These are phyloP conservation scores for Spinus pinus DNA, from an alignment of 2,797 vertebrate species.

Conservation along the genomic window DNA sequence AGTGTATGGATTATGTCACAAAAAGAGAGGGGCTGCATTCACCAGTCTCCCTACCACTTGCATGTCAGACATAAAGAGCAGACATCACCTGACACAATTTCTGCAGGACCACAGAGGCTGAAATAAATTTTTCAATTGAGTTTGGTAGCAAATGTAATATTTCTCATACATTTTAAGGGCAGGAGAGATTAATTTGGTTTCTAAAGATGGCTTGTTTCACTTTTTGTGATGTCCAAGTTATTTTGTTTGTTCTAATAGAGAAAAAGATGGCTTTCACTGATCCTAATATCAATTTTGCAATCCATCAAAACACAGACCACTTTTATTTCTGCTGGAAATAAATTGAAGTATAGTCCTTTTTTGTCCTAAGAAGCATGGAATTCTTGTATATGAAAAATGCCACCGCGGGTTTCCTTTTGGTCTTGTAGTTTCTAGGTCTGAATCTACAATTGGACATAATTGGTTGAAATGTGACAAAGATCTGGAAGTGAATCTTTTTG, in stretches of 20 bases:
- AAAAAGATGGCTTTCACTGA: neutral
- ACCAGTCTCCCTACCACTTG: constrained; percentile 26
- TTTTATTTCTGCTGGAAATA: neutral
- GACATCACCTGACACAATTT: neutral
- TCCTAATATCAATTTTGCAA: neutral
- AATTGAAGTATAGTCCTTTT: neutral
- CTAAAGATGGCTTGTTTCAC: neutral
- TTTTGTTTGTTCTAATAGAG: neutral
- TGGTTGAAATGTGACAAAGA: neutral
- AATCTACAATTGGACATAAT: neutral
- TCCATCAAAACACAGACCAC: neutral
- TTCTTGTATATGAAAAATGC: neutral
- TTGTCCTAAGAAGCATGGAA: neutral
- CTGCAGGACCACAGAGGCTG: neutral
- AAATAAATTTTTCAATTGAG: constrained; percentile 23
- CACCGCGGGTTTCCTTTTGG: neutral
- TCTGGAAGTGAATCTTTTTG: neutral
- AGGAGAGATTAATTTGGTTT: neutral
- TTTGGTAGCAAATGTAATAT: neutral
- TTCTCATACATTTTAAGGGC: neutral
- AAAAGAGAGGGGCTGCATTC: constrained; percentile 25
- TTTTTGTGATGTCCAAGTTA: neutral
- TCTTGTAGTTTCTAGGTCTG: neutral
- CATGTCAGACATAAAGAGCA: constrained; percentile 15
- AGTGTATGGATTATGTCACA: constrained; percentile 43